Evolutionary conservation across 2,888 invertebrate species (phyloP), one percentile per base, ranked within the genome.

Genomic region (Drosophila vallismaia): DNA sequence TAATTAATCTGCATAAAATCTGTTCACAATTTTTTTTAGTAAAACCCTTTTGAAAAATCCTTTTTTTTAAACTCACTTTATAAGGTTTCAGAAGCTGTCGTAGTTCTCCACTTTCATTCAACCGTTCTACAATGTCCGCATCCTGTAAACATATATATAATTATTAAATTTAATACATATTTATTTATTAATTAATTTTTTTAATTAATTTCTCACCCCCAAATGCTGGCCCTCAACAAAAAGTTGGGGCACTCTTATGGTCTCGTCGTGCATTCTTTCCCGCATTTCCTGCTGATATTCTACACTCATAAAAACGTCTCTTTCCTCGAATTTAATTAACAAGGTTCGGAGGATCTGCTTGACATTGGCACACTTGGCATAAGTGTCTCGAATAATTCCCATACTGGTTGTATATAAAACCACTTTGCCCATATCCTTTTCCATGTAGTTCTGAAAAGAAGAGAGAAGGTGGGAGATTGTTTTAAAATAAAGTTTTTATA

Each of bases 341-440:
- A 97, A 94, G 71, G 97, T 98, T 89, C 97, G 94, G 74, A 98
- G 93, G 86, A 99, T 98, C 92, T 98, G 97, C 92, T 97, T 96
- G 76, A 98, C 96, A 83, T 96, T 95, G 80, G 96, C 94, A 91
- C 99, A 99, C 71, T 96, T 95, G 86, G 97, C 97, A 92, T 96
- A 97, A 0, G 98, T 98, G 75, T 95, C 94, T 55, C 99, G 94
- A 26, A 98, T 96, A 71, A 98, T 96, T 59, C 98, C 97, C 96
- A 98, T 97, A 42, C 97, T 97, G 5, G 98, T 98, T 60, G 97
- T 96, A 92, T 98, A 99, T 2, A 99, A 93, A 3, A 99, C 97
- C 14, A 99, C 96, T 92, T 97, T 97, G 28, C 97, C 98, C 44
- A 95, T 94, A 90, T 99, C 99, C 90, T 96, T 96, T 91, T 96